phyloP scores from a whole-genome alignment of 2,797 vertebrate species.

The Lacerta bilineata region DNA sequence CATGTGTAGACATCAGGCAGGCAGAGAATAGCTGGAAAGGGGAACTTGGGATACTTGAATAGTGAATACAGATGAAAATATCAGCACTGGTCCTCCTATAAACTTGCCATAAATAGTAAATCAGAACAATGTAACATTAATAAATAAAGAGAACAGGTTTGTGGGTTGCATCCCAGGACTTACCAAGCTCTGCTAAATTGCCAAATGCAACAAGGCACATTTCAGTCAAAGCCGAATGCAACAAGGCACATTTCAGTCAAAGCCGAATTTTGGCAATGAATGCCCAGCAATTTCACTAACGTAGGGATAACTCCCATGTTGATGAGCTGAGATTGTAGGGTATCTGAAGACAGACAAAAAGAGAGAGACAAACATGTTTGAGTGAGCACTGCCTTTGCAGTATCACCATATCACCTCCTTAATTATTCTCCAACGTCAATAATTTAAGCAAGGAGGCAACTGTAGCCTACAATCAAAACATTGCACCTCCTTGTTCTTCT shows the following conservation, averaged over 20 bases:
- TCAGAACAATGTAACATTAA: background rate
- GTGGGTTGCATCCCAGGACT: conserved; percentile 66
- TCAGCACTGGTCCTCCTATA: background rate
- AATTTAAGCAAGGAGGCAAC: conserved; percentile 26
- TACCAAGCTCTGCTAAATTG: conserved; percentile 97
- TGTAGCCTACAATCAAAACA: conserved; percentile 45
- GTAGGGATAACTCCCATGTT: conserved; percentile 98
- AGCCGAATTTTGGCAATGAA: conserved; percentile 93
- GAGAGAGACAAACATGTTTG: conserved; percentile 47
- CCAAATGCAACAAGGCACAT: conserved; percentile 99
- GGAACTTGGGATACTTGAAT: background rate
- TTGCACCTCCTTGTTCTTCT: conserved; percentile 38
- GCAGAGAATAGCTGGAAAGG: background rate
- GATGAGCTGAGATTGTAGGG: conserved; percentile 97
- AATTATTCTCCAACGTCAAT: conserved; percentile 9
- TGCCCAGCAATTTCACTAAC: conserved; percentile 94
- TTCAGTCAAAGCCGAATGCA: conserved; percentile 95
- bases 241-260: conserved; percentile 99
- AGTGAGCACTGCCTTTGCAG: background rate
- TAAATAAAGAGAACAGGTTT: conserved; percentile 39
- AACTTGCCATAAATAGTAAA: background rate
- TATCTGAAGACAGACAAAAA: conserved; percentile 83
- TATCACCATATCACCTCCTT: conserved; percentile 30
- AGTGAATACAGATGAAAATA: background rate
- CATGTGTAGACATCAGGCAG: too few relatives aligned